Base-by-base conservation (phyloP, 2,888 invertebrate species). In the Tromatobia lineatoria region DNA sequence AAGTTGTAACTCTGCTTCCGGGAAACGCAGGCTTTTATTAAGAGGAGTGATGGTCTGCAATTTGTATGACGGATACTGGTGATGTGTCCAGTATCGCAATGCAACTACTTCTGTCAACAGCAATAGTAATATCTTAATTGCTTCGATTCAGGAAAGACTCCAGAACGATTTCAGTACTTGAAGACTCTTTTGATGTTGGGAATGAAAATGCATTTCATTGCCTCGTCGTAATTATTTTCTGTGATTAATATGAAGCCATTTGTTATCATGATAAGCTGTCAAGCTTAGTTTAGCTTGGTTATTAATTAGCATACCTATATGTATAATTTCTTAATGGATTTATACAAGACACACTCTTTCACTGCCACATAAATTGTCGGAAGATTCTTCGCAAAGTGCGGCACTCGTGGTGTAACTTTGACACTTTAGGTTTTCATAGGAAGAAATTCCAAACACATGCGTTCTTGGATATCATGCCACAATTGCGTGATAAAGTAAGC, bases 371-470 rank as follows among this genome's bases (percentile, higher is more conserved):
- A n/a, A 29, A 57, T 25, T 25, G 13, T 57, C n/a, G 29, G 29
- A 11, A 59, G 59, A 6, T 6, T 59, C 0, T 13, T 1, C 13
- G 8, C 29, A 25, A 29, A n/a, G n/a, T 4, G 34, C 29, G 29
- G 29, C n/a, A 54, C 54, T 23, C 29, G 29, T 57, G 73, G 73
- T 4, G 34, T 34, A 34, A 34, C 34, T n/a, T n/a, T n/a, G n/a
- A n/a, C n/a, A n/a, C n/a, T 57, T 11, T 57, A 13, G 15, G 23
- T 10, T 13, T 54, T 59, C 15, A 20, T 25, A 2, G 29, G 15
- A 59, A 25, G 29, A 59, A 59, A 3, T 3, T 59, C 1, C 15
- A 73, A 45, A 47, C 18, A 2, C 23, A 59, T 29, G 13, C 59
- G 6, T 29, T 13, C 13, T 13, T 25, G 6, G 0, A 15, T 10